Percentiles rank a stretch among this genome's conserved stretches.
phyloP scores from a whole-genome alignment of 2,888 invertebrate species.

The Hesperia comma region DNA sequence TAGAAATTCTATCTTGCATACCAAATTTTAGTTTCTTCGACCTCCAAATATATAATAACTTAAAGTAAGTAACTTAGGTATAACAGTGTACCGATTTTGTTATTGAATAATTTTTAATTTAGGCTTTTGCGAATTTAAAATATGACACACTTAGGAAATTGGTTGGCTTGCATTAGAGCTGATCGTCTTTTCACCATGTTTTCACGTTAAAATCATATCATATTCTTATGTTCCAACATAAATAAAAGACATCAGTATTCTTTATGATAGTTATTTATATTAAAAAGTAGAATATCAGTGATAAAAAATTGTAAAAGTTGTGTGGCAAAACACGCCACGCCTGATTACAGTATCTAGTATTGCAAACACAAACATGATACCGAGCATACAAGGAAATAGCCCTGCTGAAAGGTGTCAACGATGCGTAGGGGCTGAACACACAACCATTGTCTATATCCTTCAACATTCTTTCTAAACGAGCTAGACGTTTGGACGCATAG shows the following conservation, averaged over 20 bases:
- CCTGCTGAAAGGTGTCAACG: constrained; percentile 59
- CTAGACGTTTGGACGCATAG: constrained; percentile 42
- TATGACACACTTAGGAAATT: too few species aligned
- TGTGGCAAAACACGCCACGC: constrained; percentile 1
- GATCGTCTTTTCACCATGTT: too few species aligned
- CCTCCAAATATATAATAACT: too few species aligned
- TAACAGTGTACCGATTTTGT: too few species aligned
- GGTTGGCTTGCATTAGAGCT: too few species aligned
- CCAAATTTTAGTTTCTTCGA: too few species aligned
- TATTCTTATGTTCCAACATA: too few species aligned
- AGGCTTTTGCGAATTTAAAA: too few species aligned
- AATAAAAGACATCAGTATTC: not conserved
- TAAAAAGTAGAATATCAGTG: not conserved
- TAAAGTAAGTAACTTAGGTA: too few species aligned
- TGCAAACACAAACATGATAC: constrained; percentile 65
- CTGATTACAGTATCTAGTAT: constrained; percentile 54
- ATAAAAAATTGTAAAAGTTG: not conserved
- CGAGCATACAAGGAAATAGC: constrained; percentile 57
- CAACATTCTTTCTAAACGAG: constrained; percentile 43
- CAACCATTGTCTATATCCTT: constrained; percentile 52
- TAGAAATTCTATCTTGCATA: too few species aligned
- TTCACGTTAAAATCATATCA: too few species aligned
- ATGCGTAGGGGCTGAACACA: constrained; percentile 55
- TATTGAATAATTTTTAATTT: too few species aligned
- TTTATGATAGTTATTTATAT: not conserved